Conservation (phyloP, 1,140 invertebrate species). For the Adelges cooleyi region DNA sequence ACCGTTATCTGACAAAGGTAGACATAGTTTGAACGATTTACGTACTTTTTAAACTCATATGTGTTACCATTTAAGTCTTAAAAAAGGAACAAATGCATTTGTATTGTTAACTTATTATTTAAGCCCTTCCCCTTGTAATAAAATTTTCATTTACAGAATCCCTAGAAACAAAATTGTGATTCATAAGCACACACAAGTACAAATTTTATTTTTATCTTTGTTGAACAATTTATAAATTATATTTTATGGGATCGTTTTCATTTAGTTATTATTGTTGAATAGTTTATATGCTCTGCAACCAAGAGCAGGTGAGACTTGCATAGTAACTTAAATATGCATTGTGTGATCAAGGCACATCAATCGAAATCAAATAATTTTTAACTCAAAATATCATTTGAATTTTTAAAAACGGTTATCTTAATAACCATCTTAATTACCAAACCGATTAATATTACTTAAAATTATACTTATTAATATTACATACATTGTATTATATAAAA, state of each 20-base stretch:
- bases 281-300: too few relatives aligned
- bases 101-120: background rate
- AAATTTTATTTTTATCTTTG: slow-evolving; percentile 27
- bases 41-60: slow-evolving; percentile 16
- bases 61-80: background rate
- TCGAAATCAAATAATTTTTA: too few relatives aligned
- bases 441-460: too few relatives aligned
- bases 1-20: slow-evolving; percentile 15
- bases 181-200: slow-evolving; percentile 25
- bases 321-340: too few relatives aligned
- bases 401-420: too few relatives aligned
- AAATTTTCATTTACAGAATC: slow-evolving; percentile 7
- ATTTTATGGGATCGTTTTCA: slow-evolving; percentile 12
- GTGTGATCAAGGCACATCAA: too few relatives aligned
- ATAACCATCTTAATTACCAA: too few relatives aligned
- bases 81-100: background rate
- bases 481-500: too few relatives aligned
- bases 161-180: slow-evolving; percentile 23
- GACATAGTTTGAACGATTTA: slow-evolving; percentile 19
- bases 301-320: too few relatives aligned
- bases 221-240: slow-evolving; percentile 24
- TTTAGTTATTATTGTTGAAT: slow-evolving; percentile 1
- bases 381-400: too few relatives aligned
- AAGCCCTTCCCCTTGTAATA: background rate
- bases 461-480: too few relatives aligned